Base-by-base conservation (phyloP, 2,113 vertebrate genomes). In the Pollimyrus isidori region DNA sequence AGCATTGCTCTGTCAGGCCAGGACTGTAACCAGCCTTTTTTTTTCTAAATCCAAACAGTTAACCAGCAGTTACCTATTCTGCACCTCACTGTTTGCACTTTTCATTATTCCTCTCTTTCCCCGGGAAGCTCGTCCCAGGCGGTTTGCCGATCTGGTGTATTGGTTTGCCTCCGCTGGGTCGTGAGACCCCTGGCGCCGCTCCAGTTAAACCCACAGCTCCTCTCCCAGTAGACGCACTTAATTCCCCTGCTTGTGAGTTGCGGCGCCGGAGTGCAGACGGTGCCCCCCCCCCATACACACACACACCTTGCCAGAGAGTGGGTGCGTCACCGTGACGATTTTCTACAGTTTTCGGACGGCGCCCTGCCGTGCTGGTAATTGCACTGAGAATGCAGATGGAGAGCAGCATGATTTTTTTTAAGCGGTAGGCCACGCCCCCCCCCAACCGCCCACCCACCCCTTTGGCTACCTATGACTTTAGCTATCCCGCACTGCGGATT, bases 351-450 rank as follows among this genome's bases (percentile, higher is more conserved):
- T 88, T 88, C 92, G 90, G 89, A 89, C 39, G 80, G 80, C 89
- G 88, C 88, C 90, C 90, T 49, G 84, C 89, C 80, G 88, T 52
- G 92, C 76, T 65, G 82, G 76, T 93, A 93, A 92, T 93, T 92
- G 91, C 92, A 50, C 48, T 45, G 76, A 88, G 88, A 87, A 88
- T 89, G 86, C 84, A 90, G 87, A 91, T 52, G 88, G n/a, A 88
- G 87, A 62, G 49, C 46, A 10, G 46, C 58, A 88, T 48, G 53
- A 85, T 80, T 56, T 35, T 35, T 35, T 53, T 87, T 90, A 90
- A 89, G 48, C 26, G 1, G 19, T 3, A 56, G 85, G 50, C 87
- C 90, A 69, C 82, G 88, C 89, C 86, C 90, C 88, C 42, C n/a
- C 5, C 65, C 35, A 42, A 7, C 82, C 53, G n/a, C 90, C n/a